These are phyloP conservation scores for Prionailurus viverrinus DNA, from an alignment of 2,113 vertebrate species.

Conservation along the genomic window DNA sequence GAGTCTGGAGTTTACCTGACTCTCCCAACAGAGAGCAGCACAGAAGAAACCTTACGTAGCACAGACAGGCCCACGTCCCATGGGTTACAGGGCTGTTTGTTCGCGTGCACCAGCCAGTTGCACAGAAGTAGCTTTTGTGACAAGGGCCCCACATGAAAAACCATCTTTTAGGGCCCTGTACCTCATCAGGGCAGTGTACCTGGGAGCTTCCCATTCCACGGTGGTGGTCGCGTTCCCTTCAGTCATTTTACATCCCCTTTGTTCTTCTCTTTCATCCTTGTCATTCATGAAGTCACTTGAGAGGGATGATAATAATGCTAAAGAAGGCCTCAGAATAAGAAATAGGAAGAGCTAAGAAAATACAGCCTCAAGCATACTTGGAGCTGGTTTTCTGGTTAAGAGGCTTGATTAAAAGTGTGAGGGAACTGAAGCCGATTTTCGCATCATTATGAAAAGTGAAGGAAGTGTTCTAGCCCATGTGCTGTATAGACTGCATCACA, in stretches of 20 bases:
- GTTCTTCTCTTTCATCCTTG: background rate
- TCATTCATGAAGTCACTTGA: background rate
- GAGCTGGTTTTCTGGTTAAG: background rate
- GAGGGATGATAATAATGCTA: background rate
- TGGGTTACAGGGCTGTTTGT: background rate
- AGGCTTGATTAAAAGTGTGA: background rate
- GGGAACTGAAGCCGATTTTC: background rate
- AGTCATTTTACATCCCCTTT: rapidly evolving
- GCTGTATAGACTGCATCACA: rapidly evolving
- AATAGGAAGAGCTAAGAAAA: background rate
- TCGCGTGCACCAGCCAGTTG: rapidly evolving
- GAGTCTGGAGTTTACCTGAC: background rate
- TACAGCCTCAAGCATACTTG: background rate
- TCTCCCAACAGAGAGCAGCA: background rate
- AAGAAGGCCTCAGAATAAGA: background rate
- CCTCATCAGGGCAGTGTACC: background rate
- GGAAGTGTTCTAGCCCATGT: rapidly evolving
- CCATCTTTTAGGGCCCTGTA: background rate
- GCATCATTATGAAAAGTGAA: background rate
- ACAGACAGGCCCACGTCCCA: background rate
- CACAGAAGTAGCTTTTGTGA: background rate
- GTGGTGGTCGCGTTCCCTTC: background rate
- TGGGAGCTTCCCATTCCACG: background rate
- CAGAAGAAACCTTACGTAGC: background rate
- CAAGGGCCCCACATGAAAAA: rapidly evolving